Base-by-base conservation (phyloP, 1,140 invertebrate genomes). In the Choristoneura fumiferana region DNA sequence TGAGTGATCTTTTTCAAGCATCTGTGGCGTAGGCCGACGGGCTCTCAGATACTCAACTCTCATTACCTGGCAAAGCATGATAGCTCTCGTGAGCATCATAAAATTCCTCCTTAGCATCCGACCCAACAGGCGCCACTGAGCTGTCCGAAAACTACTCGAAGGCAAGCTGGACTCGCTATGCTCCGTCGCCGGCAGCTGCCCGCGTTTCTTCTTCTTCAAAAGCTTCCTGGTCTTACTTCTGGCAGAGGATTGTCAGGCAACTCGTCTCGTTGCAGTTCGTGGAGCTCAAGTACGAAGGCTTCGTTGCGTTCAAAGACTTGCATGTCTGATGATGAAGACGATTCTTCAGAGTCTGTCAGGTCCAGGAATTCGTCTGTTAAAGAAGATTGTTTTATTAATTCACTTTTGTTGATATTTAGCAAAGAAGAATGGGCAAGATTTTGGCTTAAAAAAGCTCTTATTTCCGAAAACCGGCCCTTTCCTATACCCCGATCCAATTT, bases 81-180 rank as follows among this genome's bases (percentile, higher is more conserved):
- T 67, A 79, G 58, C 79, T 84, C 58, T 76, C 81, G 54, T 63
- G 71, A 4, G 81, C 81, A 63, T 84, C 81, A 62, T 72, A 84
- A 39, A 79, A 84, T 34, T 82, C 65, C 54, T 84, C 81, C 57
- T 73, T 76, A n/a, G 39, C 17, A 0, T 65, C 65, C n/a, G 18
- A 34, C 59, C 49, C 5, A 64, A 64, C 5, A 59, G 38, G 18
- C 4, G 6, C 14, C 6, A 63, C 29, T 5, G 62, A 63, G 9
- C 22, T 40, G 8, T 71, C 77, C 6, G 78, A 73, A 9, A 57
- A 12, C 18, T 72, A 17, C 71, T 72, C 0, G 72, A 65, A 8
- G 69, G 18, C n/a, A 49, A n/a, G 18, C 22, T 33, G 18, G 17
- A 17, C 12, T n/a, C 18, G 5, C 22, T 49, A 9, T 0, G 43